Base-by-base conservation (phyloP, 2,888 invertebrate genomes). In the Dexiosoma caninum region DNA sequence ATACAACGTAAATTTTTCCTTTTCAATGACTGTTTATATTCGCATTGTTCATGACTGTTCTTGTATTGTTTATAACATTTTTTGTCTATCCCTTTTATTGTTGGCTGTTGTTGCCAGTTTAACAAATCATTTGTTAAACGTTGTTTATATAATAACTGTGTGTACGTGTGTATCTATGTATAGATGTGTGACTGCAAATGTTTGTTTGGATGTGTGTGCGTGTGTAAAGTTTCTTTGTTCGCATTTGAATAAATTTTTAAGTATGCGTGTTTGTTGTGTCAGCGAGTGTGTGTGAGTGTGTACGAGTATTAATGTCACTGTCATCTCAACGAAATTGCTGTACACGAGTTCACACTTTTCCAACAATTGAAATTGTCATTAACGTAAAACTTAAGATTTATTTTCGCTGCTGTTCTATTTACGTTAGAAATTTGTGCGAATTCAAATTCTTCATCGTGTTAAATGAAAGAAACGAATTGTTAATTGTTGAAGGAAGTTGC, bases 1-100 rank as follows among this genome's bases (percentile, higher is more conserved):
- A 67, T 42, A 72, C 80, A 81, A 77, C 74, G 81, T 64, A 69
- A 74, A 69, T 81, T 72, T 74, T 74, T 77, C 77, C 72, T 69
- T 69, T 74, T 70, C 77, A 77, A 74, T 81, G 77, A 64, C 30
- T 77, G 64, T 60, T 59, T 51, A 8, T 27, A 16, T 12, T 69
- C 21, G 8, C 19, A 60, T 69, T 70, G 44, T 76, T 71, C 40
- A 32, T 10, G 32, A 51, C 32, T 49, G 6, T 37, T 70, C 35
- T 62, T 77, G 19, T 42, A 12, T 57, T 62, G 23, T 35, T 59
- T 59, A 40, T 75, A 32, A 3, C 5, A 44, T 27, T 64, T 49
- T 19, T 57, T n/a, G 35, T 37, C 19, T 37, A 9, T 16, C n/a
- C n/a, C 6, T 19, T 32, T 55, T 8, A 2, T 32, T 57, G 19